phyloP scores from a whole-genome alignment of 2,888 invertebrate genomes.

The Achlya flavicornis region DNA sequence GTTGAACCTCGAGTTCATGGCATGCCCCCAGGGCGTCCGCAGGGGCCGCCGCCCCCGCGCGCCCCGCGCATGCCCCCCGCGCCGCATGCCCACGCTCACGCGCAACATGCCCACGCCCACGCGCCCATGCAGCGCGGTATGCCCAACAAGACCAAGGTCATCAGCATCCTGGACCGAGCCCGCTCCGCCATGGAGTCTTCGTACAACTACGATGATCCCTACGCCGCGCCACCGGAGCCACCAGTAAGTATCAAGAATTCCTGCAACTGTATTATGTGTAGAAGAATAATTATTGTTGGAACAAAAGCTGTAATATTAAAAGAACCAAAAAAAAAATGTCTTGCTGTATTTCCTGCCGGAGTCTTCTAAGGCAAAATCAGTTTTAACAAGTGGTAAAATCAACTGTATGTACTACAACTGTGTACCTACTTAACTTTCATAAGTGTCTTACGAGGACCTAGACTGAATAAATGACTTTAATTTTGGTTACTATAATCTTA shows the following conservation, averaged over 20 bases:
- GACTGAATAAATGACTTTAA: no score
- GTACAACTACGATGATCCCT: constrained; percentile 84
- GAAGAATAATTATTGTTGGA: no score
- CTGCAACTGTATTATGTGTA: no score
- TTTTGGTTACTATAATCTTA: no score
- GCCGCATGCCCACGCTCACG: constrained; percentile 49
- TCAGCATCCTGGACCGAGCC: constrained; percentile 93
- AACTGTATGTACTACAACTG: no score
- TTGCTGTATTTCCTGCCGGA: no score
- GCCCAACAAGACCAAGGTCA: constrained; percentile 89
- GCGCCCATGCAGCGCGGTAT: constrained; percentile 62
- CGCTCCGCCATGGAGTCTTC: constrained; percentile 92
- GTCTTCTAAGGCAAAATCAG: no score
- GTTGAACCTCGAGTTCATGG: background rate
- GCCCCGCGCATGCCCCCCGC: constrained; percentile 40
- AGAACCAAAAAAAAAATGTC: no score
- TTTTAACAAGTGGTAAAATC: no score
- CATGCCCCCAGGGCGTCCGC: constrained; percentile 2
- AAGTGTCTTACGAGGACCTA: no score
- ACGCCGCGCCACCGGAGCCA: constrained; percentile 60
- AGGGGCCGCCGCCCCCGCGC: constrained; percentile 49
- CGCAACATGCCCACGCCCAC: constrained; percentile 70
- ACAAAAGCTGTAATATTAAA: no score
- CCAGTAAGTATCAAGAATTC: constrained; percentile 52
- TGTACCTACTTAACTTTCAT: no score